Conservation (phyloP, 2,113 vertebrate genomes). For the Cynoglossus semilaevis region DNA sequence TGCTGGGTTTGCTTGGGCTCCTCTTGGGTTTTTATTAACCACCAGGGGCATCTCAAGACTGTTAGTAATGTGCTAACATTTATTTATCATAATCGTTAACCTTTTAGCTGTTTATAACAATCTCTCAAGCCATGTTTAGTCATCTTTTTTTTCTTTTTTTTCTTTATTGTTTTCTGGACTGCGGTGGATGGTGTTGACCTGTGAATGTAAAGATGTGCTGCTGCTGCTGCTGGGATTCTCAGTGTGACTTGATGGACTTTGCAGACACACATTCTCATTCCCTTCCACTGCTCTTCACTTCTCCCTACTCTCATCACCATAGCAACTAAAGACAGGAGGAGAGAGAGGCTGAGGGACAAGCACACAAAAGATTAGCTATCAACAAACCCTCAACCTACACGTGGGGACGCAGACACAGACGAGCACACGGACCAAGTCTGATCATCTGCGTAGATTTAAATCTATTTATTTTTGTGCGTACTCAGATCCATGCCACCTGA, state of each 20-base stretch:
- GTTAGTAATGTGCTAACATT: too few relatives aligned
- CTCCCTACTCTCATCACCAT: slow-evolving; percentile 69
- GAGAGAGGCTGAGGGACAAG: slow-evolving; percentile 59
- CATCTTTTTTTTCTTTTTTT: too few relatives aligned
- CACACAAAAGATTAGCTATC: slow-evolving; percentile 67
- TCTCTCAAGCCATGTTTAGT: too few relatives aligned
- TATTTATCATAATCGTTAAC: too few relatives aligned
- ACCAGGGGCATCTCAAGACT: too few relatives aligned
- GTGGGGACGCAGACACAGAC: slow-evolving; percentile 10
- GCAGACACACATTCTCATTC: slow-evolving; percentile 67
- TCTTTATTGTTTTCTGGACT: too few relatives aligned
- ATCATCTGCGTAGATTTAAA: slow-evolving; percentile 17
- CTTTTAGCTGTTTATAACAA: too few relatives aligned
- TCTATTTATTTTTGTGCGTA: slow-evolving; percentile 6
- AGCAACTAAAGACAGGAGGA: slow-evolving; percentile 75
- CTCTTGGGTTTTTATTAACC: too few relatives aligned
- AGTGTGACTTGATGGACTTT: slow-evolving; percentile 60
- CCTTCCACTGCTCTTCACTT: slow-evolving; percentile 61
- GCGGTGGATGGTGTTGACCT: background rate
- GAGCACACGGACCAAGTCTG: background rate
- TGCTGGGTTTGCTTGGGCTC: too few relatives aligned
- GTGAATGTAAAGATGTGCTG: slow-evolving; percentile 25
- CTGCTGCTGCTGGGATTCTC: slow-evolving; percentile 30
- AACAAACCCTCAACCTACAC: slow-evolving; percentile 54
- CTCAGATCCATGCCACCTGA: slow-evolving; percentile 4